phyloP scores from a whole-genome alignment of 1,140 invertebrate genomes.

The Meloidogyne floridensis region DNA sequence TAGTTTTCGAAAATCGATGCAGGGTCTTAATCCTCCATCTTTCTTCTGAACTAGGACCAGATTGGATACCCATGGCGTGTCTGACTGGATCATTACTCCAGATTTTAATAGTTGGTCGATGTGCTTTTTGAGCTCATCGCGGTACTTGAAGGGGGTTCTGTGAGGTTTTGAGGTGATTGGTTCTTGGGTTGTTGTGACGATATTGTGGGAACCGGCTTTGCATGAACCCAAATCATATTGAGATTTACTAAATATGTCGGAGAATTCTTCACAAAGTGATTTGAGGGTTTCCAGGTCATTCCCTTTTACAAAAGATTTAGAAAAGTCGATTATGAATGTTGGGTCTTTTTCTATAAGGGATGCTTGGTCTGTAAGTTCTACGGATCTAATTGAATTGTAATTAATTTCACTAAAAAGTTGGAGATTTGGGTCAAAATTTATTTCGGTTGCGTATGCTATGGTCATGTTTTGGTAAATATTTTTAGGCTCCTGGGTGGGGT shows the following conservation, averaged over 20 bases:
- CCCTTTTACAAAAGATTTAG: conserved; percentile 3
- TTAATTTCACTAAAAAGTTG: too few species aligned
- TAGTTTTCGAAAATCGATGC: conserved; percentile 13
- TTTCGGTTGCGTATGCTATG: background rate
- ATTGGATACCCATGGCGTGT: conserved; percentile 24
- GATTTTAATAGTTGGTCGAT: conserved; percentile 19
- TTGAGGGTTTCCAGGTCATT: background rate
- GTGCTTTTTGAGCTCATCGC: conserved; percentile 16
- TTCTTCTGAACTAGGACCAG: conserved; percentile 18
- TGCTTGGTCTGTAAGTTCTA: background rate
- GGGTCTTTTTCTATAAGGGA: background rate
- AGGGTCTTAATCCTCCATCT: conserved; percentile 5
- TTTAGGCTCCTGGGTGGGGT: background rate
- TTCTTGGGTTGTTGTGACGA: conserved; percentile 17
- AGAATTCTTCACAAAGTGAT: background rate
- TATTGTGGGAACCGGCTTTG: background rate
- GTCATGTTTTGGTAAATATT: background rate
- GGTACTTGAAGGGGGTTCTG: conserved; percentile 5
- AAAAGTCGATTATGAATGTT: background rate
- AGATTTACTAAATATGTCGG: conserved; percentile 9
- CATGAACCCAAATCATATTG: conserved; percentile 15
- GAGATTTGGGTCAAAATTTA: background rate
- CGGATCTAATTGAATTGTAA: too few species aligned
- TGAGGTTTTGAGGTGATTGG: conserved; percentile 4
- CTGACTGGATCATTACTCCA: conserved; percentile 20